Conservation (phyloP, 2,113 vertebrate species). For the Phrynocephalus versicolor region DNA sequence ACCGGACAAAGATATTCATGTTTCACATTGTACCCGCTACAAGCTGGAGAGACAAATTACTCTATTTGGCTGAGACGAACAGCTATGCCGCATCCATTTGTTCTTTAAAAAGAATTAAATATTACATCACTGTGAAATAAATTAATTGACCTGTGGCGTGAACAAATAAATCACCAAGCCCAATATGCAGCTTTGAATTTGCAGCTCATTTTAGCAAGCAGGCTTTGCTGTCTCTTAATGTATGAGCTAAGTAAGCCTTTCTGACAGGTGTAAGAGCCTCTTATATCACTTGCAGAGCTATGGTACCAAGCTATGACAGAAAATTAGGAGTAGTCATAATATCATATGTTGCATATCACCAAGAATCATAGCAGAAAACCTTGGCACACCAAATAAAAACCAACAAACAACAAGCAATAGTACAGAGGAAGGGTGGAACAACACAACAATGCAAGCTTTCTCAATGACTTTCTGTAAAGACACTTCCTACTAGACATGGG, state of each 20-base stretch:
- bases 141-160: slow-evolving; percentile 71
- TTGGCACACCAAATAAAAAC: slow-evolving; percentile 44
- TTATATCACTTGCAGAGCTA: slow-evolving; percentile 63
- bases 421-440: neutral
- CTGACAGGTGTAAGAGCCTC: slow-evolving; percentile 70
- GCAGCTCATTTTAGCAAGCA: slow-evolving; percentile 63
- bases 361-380: slow-evolving; percentile 55
- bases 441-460: slow-evolving; percentile 5
- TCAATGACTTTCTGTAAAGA: neutral
- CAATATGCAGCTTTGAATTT: slow-evolving; percentile 67
- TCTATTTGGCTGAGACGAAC: slow-evolving; percentile 62
- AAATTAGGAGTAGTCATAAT: slow-evolving; percentile 57
- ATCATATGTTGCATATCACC: slow-evolving; percentile 68
- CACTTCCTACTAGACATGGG: slow-evolving; percentile 28
- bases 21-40: slow-evolving; percentile 41
- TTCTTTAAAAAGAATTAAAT: slow-evolving; percentile 65
- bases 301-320: slow-evolving; percentile 64
- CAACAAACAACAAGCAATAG: slow-evolving; percentile 21
- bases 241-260: slow-evolving; percentile 69
- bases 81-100: slow-evolving; percentile 60
- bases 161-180: slow-evolving; percentile 73
- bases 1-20: slow-evolving; percentile 34
- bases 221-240: slow-evolving; percentile 51
- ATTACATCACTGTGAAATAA: slow-evolving; percentile 71
- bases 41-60: slow-evolving; percentile 53